phyloP scores from a whole-genome alignment of 2,888 invertebrate genomes.

The Watsonalla binaria region DNA sequence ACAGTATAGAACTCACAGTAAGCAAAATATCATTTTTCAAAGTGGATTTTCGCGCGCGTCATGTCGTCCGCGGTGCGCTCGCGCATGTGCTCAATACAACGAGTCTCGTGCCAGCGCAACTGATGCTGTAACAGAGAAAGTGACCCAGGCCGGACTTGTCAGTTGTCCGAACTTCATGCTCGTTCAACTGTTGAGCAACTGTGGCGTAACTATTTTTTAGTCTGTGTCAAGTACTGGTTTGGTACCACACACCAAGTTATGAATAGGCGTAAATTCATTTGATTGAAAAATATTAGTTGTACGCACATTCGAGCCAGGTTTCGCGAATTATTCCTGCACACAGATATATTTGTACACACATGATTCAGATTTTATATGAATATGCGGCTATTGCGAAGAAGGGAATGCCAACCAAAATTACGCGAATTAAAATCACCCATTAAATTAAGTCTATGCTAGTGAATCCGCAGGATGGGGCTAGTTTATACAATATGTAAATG shows the following conservation, averaged over 20 bases:
- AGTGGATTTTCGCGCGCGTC: conserved; percentile 25
- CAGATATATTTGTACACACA: too few relatives aligned
- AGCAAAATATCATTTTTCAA: conserved; percentile 12
- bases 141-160: conserved; percentile 46
- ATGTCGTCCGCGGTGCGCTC: conserved; percentile 35
- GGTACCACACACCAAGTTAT: not conserved
- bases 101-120: conserved; percentile 42
- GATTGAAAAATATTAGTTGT: too few relatives aligned
- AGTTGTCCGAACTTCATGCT: conserved; percentile 13
- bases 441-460: too few relatives aligned
- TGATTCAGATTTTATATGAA: too few relatives aligned
- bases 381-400: too few relatives aligned
- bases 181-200: conserved; percentile 12
- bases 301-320: too few relatives aligned
- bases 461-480: too few relatives aligned
- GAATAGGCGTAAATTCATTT: too few relatives aligned
- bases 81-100: conserved; percentile 47
- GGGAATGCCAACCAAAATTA: too few relatives aligned
- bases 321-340: too few relatives aligned
- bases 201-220: not conserved
- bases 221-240: not conserved
- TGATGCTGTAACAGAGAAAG: conserved; percentile 75
- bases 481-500: too few relatives aligned
- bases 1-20: not conserved
- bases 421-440: too few relatives aligned